These are phyloP conservation scores for Saguinus imperator DNA, from an alignment of 2,113 vertebrate genomes.

Conservation along the genomic window DNA sequence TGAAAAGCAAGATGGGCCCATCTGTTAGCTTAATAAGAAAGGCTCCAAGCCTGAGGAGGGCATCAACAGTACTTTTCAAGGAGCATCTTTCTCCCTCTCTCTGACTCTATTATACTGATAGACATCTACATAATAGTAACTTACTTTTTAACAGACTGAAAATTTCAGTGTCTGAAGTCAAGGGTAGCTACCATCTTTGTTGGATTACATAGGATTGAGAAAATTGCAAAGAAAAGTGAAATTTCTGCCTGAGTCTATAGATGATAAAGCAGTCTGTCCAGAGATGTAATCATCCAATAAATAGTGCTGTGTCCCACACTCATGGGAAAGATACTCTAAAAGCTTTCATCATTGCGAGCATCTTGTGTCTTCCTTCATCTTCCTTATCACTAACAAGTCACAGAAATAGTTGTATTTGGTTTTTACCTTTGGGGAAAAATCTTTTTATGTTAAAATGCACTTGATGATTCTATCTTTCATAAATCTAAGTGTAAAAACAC, in stretches of 20 bases:
- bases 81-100: neutral
- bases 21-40: constrained; percentile 23
- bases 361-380: neutral
- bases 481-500: constrained; percentile 37
- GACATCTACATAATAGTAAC: constrained; percentile 15
- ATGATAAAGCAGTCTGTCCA: constrained; percentile 43
- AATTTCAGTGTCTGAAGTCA: constrained; percentile 15
- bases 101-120: constrained; percentile 35
- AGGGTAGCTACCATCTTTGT: neutral
- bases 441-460: constrained; percentile 43
- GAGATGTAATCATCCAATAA: constrained; percentile 10
- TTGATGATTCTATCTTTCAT: constrained; percentile 33
- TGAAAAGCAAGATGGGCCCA: constrained; percentile 24
- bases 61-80: constrained; percentile 2
- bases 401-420: neutral
- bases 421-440: constrained; percentile 38
- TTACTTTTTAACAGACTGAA: constrained; percentile 52
- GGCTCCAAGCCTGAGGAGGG: neutral
- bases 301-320: neutral
- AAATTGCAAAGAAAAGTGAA: neutral
- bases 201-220: neutral
- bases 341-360: neutral
- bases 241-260: neutral
- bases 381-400: constrained; percentile 26
- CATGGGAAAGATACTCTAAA: neutral